These are phyloP conservation scores for Lanistes nyassanus DNA, from an alignment of 1,140 invertebrate genomes.

Conservation along the genomic window DNA sequence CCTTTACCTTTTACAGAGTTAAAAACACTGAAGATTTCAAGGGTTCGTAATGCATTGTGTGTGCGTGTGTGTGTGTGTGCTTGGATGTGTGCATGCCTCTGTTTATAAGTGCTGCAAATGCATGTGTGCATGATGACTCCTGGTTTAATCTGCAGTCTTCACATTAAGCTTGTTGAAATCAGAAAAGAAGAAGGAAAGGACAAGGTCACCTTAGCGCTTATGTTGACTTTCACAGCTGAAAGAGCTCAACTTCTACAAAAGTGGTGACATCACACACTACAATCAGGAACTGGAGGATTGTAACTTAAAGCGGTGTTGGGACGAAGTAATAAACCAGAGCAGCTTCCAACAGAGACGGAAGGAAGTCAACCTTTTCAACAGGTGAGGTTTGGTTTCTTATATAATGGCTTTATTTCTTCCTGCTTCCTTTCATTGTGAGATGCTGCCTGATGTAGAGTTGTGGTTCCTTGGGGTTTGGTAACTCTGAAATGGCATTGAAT, in stretches of 20 bases:
- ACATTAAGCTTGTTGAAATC: too few species aligned
- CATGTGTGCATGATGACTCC: background rate
- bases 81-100: too few species aligned
- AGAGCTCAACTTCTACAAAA: conserved; percentile 83
- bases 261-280: conserved; percentile 85
- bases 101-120: background rate
- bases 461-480: too few species aligned
- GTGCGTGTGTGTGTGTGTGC: conserved; percentile 7
- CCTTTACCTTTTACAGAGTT: background rate
- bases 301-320: conserved; percentile 83
- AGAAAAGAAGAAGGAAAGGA: background rate
- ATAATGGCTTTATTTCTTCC: too few species aligned
- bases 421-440: too few species aligned
- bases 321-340: conserved; percentile 79
- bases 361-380: conserved; percentile 56
- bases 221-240: conserved; percentile 69
- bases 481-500: too few species aligned
- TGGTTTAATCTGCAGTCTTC: too few species aligned
- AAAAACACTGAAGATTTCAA: too few species aligned
- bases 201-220: background rate
- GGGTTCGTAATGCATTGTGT: too few species aligned
- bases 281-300: conserved; percentile 81
- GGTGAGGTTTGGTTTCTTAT: conserved; percentile 29
- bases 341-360: conserved; percentile 70
- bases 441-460: too few species aligned